phyloP scores from a whole-genome alignment of 1,140 invertebrate species.

The Pomacea maculata region DNA sequence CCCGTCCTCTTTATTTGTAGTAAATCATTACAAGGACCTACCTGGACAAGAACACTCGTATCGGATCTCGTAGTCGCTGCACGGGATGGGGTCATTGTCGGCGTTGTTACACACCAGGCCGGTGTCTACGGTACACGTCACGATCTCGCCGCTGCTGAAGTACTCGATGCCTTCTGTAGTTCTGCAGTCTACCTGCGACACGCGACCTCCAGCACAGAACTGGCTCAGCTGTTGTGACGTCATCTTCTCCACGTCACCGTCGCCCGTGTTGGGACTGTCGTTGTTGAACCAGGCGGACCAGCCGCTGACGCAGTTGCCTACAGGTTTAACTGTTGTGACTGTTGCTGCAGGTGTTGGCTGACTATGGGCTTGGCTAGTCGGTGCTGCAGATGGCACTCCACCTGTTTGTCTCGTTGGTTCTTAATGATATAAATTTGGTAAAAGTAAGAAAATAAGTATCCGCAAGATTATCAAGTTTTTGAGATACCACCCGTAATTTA shows the following conservation, averaged over 20 bases:
- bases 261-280: constrained; percentile 32
- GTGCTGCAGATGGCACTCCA: neutral
- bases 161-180: constrained; percentile 36
- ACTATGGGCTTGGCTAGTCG: constrained; percentile 12
- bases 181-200: constrained; percentile 46
- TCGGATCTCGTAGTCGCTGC: constrained; percentile 65
- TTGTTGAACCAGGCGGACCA: constrained; percentile 53
- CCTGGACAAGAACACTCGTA: constrained; percentile 61
- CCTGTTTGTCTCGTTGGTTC: too few relatives aligned
- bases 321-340: constrained; percentile 1
- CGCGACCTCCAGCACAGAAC: constrained; percentile 44
- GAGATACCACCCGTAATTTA: too few relatives aligned
- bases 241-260: constrained; percentile 37
- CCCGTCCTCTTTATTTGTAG: too few relatives aligned
- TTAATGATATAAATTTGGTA: too few relatives aligned
- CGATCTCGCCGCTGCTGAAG: constrained; percentile 41
- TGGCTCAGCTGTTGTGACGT: constrained; percentile 26
- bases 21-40: constrained; percentile 16
- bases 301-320: constrained; percentile 8
- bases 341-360: neutral
- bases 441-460: too few relatives aligned
- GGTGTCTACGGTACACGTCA: constrained; percentile 37
- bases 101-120: constrained; percentile 46
- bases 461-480: too few relatives aligned
- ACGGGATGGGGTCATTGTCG: constrained; percentile 50